These are phyloP conservation scores for Melipona bicolor DNA, from an alignment of 2,888 invertebrate genomes.

Conservation along the genomic window DNA sequence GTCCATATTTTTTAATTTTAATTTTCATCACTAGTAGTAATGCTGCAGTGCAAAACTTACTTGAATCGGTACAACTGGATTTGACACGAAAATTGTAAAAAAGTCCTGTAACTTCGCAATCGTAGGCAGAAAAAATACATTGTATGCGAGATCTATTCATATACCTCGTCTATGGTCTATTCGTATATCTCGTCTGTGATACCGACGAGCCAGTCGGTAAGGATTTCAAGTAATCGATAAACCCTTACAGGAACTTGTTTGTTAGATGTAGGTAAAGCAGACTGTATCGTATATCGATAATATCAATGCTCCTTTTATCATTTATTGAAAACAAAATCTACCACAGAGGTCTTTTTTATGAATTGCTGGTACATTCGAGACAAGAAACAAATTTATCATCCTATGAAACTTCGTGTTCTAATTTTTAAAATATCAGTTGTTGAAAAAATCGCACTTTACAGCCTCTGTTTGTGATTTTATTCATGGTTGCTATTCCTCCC, in stretches of 20 bases:
- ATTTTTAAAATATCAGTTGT: neutral
- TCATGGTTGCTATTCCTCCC: neutral
- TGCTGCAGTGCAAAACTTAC: too few relatives aligned
- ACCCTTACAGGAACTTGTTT: neutral
- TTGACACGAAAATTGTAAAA: too few relatives aligned
- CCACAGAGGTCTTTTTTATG: neutral
- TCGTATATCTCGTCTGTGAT: neutral
- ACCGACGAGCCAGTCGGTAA: conserved; percentile 35
- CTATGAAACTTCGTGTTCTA: neutral
- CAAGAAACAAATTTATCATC: neutral
- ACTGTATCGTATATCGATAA: neutral
- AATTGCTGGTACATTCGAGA: neutral
- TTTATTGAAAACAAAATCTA: neutral
- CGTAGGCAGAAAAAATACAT: too few relatives aligned
- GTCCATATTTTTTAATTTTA: too few relatives aligned
- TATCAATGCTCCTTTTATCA: neutral
- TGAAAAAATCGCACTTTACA: neutral
- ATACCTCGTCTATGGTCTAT: too few relatives aligned
- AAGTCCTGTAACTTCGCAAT: neutral
- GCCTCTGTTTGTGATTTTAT: neutral
- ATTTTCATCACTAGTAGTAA: too few relatives aligned
- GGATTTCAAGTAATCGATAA: conserved; percentile 4
- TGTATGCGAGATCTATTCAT: too few relatives aligned
- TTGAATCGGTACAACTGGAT: too few relatives aligned
- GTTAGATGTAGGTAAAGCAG: conserved; percentile 22